A percentile compares a stretch with the other conserved stretches of the same genome.
Evolutionary conservation across 2,113 vertebrate species (phyloP).

Genomic region (Progne subis): DNA sequence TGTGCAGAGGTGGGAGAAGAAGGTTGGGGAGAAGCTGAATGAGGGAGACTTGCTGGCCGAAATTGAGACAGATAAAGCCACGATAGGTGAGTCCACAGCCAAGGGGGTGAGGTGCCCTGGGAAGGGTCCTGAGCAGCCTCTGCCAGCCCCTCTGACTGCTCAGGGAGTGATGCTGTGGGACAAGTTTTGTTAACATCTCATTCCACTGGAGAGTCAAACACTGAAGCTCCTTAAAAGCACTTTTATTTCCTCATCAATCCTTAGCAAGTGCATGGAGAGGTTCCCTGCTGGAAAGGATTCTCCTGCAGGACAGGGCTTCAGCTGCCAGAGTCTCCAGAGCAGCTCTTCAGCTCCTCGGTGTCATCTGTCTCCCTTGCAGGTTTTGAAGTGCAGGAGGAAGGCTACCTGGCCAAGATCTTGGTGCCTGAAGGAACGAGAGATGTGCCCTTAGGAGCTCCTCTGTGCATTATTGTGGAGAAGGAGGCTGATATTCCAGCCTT

Average conservation of each 20-base stretch:
- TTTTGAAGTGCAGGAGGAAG: constrained; percentile 97
- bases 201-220: not conserved
- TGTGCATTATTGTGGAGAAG: constrained; percentile 97
- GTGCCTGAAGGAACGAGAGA: constrained; percentile 92
- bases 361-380: constrained; percentile 73
- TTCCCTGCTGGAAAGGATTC: not conserved
- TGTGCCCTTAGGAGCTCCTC: constrained; percentile 88
- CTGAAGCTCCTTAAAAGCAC: not conserved
- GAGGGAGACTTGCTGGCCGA: constrained; percentile 97
- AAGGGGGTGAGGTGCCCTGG: not conserved
- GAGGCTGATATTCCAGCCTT: constrained; percentile 92
- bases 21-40: constrained; percentile 92
- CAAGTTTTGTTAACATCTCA: not conserved
- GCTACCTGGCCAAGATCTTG: constrained; percentile 95
- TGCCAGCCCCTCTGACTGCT: not conserved
- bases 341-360: not conserved
- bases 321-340: not conserved
- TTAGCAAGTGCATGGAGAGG: not conserved
- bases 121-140: not conserved
- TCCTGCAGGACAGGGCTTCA: not conserved
- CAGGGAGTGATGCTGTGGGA: not conserved
- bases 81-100: constrained; percentile 84
- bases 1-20: constrained; percentile 99
- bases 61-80: constrained; percentile 98
- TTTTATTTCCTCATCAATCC: not conserved